Evolutionary conservation across 2,113 vertebrate genomes (phyloP), one percentile per base, ranked within the genome.

Genomic region (Ameiurus melas): DNA sequence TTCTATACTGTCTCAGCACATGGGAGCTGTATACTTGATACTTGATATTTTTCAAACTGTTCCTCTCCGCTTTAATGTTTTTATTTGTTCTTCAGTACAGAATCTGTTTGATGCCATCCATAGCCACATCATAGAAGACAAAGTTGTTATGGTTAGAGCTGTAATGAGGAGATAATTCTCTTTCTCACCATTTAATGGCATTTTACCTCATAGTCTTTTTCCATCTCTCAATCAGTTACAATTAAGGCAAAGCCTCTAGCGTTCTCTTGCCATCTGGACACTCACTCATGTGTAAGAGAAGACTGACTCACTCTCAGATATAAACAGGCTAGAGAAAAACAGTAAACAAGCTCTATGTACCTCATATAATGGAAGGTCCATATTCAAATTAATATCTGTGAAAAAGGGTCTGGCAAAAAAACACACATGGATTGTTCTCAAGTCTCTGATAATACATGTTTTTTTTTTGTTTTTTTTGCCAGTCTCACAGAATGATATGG

Each of bases 251-350:
- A 84, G 47, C 66, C 71, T 79, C 27, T 73, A 60, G 85, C 13
- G 14, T 84, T 81, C 51, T 87, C 60, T 89, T 20, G 60, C 89
- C 89, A 89, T 89, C 89, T 89, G 89, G 89, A 87, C 71, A 33
- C 51, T 84, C 51, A 47, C 36, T 89, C 85, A 86, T 83, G 89
- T 84, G 88, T 82, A 86, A 89, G 55, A 83, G 88, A 83, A 75
- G 87, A 80, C 33, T 85, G 79, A 85, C 19, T 89, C 85, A 89
- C 55, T 57, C 64, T 86, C 85, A 87, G 83, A 79, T 27, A 51
- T 57, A 62, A 88, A 84, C 83, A 30, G 33, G 36, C 73, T 27
- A 27, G 47, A 86, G 47, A 84, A 85, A 58, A 79, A 70, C 81
- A 71, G 68, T 86, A 84, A 87, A 82, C 80, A 79, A 43, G 60